Evolutionary conservation across 1,140 invertebrate genomes (phyloP), one percentile per base, ranked within the genome.

Genomic region (Drosophila sucinea): DNA sequence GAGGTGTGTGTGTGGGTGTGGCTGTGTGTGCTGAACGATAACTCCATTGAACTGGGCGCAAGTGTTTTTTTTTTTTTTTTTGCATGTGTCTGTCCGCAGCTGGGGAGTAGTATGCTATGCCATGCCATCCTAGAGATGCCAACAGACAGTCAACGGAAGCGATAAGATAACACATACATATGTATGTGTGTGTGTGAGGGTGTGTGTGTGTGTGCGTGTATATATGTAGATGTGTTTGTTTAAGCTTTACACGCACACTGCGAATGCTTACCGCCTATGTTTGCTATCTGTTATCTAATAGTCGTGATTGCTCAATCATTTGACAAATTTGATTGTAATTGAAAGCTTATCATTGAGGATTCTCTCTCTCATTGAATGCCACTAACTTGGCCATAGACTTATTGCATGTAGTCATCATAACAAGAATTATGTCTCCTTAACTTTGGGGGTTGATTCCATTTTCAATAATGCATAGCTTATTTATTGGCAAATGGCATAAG

Each of bases 271-370:
- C 64, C 65, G 61, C 66, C 69, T 73, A 72, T 82, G 83, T 72
- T 70, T 87, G 82, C 75, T 85, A 87, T 87, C 83, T 87, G 82
- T 72, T 87, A 85, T 85, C 82, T 79, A 82, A 85, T 85, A 82
- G 82, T 67, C 75, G 57, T 72, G 82, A 85, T 85, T 85, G 81
- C 82, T 81, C 82, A 85, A 84, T 84, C 81, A 86, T 75, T 81
- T 71, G 82, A 69, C 83, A 86, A 76, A 86, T 82, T 73, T 82
- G 79, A 82, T 78, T 79, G 72, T 75, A 85, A 85, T 86, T 85
- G 82, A 85, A 85, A 75, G 80, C 55, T 73, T 56, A 65, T 77
- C 54, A 62, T 63, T 70, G 67, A 70, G 67, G 56, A 67, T 70
- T 77, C 35, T 38, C 10, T 3, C 11, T 11, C 66, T 61, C 64